Conservation (phyloP, 2,888 invertebrate species). For the Drosophila mimica region DNA sequence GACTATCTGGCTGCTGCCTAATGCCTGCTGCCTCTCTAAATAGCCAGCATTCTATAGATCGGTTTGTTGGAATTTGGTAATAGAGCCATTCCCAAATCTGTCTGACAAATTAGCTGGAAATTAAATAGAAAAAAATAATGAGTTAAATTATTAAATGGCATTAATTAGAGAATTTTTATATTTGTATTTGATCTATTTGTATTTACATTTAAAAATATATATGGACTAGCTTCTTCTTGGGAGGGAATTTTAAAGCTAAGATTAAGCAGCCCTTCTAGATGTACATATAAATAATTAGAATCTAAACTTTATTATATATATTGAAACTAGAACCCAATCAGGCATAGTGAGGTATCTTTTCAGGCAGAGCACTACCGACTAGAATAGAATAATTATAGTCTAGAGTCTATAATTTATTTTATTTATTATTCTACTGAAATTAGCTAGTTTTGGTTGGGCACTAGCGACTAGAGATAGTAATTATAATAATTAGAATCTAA, state of each 20-base stretch:
- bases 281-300: not conserved
- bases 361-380: not conserved
- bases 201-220: not conserved
- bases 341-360: not conserved
- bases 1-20: not conserved
- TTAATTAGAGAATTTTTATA: not conserved
- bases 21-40: not conserved
- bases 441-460: too few relatives aligned
- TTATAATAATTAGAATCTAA: not conserved
- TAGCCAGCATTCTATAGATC: not conserved
- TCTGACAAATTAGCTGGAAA: not conserved
- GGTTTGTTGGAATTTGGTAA: not conserved
- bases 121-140: not conserved
- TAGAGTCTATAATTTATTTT: not conserved
- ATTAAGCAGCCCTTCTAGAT: not conserved
- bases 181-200: not conserved
- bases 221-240: not conserved
- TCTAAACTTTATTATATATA: not conserved
- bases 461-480: not conserved
- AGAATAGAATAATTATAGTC: too few relatives aligned
- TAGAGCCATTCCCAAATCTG: not conserved
- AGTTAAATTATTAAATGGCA: not conserved
- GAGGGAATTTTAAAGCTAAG: not conserved
- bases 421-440: not conserved
- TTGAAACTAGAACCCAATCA: not conserved